Conservation (phyloP, 2,797 vertebrate species). For the Pyrrhura leucotis region DNA sequence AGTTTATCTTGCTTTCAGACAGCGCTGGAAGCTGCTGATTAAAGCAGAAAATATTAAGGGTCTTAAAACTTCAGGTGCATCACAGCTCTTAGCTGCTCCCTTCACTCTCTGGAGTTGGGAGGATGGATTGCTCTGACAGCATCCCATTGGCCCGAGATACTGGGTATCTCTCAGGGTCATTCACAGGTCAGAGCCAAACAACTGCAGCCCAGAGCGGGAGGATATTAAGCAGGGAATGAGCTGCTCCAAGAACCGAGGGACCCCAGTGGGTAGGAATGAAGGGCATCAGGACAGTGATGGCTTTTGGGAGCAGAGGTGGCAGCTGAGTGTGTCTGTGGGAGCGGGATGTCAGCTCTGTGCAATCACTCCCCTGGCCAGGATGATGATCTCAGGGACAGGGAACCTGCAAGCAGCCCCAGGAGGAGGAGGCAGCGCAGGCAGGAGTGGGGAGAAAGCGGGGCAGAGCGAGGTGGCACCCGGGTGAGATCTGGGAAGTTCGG, state of each 20-base stretch:
- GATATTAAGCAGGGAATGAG: neutral
- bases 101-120: neutral
- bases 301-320: constrained; percentile 20
- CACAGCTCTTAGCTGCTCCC: neutral
- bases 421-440: neutral
- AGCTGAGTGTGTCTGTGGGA: neutral
- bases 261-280: neutral
- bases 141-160: neutral
- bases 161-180: neutral
- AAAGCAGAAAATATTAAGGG: constrained; percentile 24
- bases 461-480: accelerated
- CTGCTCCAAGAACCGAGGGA: accelerated
- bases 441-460: neutral
- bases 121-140: neutral
- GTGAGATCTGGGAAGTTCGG: neutral
- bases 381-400: neutral
- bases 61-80: neutral
- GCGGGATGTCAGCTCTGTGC: neutral
- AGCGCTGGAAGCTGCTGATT: constrained; percentile 13
- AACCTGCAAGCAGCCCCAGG: neutral
- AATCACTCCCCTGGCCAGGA: neutral
- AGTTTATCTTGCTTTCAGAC: constrained; percentile 55
- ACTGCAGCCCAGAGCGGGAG: accelerated
- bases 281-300: neutral
- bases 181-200: neutral